These are phyloP conservation scores for Pardalotus punctatus DNA, from an alignment of 2,113 vertebrate genomes.

Conservation along the genomic window DNA sequence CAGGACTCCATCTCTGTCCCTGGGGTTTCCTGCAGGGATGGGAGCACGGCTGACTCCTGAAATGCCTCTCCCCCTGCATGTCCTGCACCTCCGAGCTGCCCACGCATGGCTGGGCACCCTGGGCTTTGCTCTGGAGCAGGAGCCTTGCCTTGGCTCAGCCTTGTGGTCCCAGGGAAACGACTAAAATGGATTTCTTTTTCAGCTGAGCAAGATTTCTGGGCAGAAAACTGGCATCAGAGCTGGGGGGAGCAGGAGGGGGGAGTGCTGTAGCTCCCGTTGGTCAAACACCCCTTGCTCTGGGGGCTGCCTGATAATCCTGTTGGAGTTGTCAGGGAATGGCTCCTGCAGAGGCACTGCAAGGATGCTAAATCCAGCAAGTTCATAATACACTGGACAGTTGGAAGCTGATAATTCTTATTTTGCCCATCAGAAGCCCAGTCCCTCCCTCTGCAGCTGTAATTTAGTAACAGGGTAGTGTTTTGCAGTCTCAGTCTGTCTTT, in stretches of 20 bases:
- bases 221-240: neutral
- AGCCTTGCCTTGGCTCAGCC: neutral
- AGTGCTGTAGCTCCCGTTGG: neutral
- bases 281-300: neutral
- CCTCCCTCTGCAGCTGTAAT: neutral
- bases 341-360: neutral
- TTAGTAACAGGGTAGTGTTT: neutral
- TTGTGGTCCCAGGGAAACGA: neutral
- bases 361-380: neutral
- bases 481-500: neutral
- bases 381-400: neutral
- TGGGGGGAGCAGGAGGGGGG: neutral
- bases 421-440: neutral
- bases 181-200: neutral
- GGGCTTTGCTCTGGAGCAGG: neutral
- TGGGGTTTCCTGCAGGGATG: neutral
- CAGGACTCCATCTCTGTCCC: neutral
- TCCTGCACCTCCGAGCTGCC: neutral
- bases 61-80: neutral
- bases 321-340: neutral
- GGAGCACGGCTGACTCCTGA: neutral
- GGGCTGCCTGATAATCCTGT: neutral
- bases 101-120: neutral
- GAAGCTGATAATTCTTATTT: neutral
- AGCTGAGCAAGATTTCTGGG: neutral